Percentiles rank a stretch among this genome's conserved stretches.
phyloP scores from a whole-genome alignment of 1,140 invertebrate genomes.

The Conus ventricosus region DNA sequence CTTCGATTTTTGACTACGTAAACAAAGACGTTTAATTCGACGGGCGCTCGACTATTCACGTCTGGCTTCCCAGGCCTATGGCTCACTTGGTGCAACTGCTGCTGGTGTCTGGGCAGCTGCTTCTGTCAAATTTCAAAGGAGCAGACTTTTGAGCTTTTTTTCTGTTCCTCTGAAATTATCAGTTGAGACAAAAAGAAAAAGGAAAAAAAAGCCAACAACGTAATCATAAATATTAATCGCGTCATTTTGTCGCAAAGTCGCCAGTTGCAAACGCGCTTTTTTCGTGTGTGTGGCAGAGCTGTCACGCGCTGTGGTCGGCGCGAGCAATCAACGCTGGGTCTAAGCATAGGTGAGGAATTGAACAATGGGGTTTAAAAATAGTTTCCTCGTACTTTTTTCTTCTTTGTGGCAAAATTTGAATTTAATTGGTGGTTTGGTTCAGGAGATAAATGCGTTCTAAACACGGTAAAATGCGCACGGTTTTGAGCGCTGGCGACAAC shows the following conservation, averaged over 20 bases:
- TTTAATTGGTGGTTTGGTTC: slow-evolving; percentile 17
- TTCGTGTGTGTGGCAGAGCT: too few relatives aligned
- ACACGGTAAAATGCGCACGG: slow-evolving; percentile 20
- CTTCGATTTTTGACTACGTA: slow-evolving; percentile 42
- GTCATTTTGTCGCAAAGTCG: slow-evolving; percentile 29
- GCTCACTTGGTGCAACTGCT: slow-evolving; percentile 41
- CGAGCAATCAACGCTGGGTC: neutral
- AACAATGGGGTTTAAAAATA: neutral
- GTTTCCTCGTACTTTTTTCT: slow-evolving; percentile 1
- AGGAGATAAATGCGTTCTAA: slow-evolving; percentile 30
- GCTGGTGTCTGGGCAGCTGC: slow-evolving; percentile 43
- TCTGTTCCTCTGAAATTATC: slow-evolving; percentile 45
- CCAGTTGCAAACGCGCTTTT: neutral
- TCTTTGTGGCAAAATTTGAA: neutral
- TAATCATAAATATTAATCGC: slow-evolving; percentile 60
- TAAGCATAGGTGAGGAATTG: neutral
- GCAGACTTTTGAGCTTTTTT: slow-evolving; percentile 49
- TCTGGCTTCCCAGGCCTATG: neutral
- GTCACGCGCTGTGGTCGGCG: neutral
- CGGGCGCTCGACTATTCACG: neutral
- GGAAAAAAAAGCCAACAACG: slow-evolving; percentile 27
- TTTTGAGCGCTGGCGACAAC: slow-evolving; percentile 40
- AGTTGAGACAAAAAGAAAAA: slow-evolving; percentile 41
- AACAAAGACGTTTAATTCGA: slow-evolving; percentile 50
- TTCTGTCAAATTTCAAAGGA: slow-evolving; percentile 46